Evolutionary conservation across 2,888 invertebrate species (phyloP), one percentile per base, ranked within the genome.

Genomic region (Diadromus collaris): DNA sequence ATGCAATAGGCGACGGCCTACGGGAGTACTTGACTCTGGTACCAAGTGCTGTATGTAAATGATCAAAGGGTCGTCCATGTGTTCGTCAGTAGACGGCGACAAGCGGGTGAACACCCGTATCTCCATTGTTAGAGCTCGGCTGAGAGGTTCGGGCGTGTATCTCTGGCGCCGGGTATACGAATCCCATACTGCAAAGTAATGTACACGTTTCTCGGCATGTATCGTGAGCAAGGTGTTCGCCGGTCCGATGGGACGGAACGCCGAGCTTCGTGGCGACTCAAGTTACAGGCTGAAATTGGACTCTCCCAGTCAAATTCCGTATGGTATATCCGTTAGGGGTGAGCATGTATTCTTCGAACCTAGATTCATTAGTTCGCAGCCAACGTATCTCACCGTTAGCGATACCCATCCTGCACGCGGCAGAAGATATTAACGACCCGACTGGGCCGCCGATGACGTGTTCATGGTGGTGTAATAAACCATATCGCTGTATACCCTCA

Each of bases 51-150:
- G 19, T 54, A 38, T 48, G 67, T 41, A 38, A 67, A 34, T 54
- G 41, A 56, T 68, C 68, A 56, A 68, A 68, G 56, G 68, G 19
- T 32, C 10, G 1, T 16, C 1, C 6, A 9, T 38, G 56, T 27
- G 29, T 24, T 16, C 32, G 24, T 19, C 41, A 7, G 56, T 41
- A 24, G 41, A n/a, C 27, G 24, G 27, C 38, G 38, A n/a, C 34
- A 27, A 68, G n/a, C 41, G 41, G 56, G 19, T 0, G 27, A 54
- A 41, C 68, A 41, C 68, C 56, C 68, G n/a, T 51, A 10, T 41
- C 54, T 44, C 69, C 72, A 73, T 80, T 83, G 81, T 82, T 76
- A 77, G 56, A 74, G 78, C 77, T 63, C 75, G 71, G 72, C 60
- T 76, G 78, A 76, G 69, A 69, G 76, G 64, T 81, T 77, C 75